phyloP scores from a whole-genome alignment of 1,140 invertebrate species.

The Globodera ellingtonae region DNA sequence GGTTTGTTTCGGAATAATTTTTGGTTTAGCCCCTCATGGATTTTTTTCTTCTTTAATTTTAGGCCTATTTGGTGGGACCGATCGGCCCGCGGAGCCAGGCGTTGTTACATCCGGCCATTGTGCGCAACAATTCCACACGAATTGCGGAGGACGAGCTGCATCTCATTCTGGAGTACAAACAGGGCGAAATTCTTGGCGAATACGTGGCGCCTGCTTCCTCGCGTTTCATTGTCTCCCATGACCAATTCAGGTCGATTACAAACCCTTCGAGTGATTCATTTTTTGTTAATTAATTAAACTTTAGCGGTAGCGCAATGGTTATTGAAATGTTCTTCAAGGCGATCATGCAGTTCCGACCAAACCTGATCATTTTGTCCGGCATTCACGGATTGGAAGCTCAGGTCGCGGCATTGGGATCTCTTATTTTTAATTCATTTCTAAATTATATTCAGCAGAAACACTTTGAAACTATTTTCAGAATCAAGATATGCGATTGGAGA shows the following conservation, averaged over 20 bases:
- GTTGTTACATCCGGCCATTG: constrained; percentile 65
- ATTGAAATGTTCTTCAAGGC: constrained; percentile 68
- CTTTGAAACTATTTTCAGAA: constrained; percentile 35
- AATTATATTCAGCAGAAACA: background rate
- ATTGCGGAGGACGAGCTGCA: constrained; percentile 68
- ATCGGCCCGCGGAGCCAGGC: constrained; percentile 67
- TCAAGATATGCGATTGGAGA: constrained; percentile 63
- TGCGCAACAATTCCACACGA: constrained; percentile 62
- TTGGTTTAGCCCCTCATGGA: background rate
- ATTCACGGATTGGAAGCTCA: constrained; percentile 68
- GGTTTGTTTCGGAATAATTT: constrained; percentile 48
- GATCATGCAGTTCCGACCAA: constrained; percentile 63
- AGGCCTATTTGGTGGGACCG: constrained; percentile 68
- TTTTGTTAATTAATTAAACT: constrained; percentile 28
- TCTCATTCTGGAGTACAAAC: constrained; percentile 67
- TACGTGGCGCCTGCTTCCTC: constrained; percentile 66
- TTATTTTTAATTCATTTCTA: constrained; percentile 4
- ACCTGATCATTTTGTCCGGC: constrained; percentile 67
- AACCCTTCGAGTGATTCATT: constrained; percentile 1
- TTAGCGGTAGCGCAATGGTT: constrained; percentile 60
- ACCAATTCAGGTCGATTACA: constrained; percentile 64
- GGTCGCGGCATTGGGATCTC: background rate
- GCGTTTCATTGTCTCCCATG: constrained; percentile 68
- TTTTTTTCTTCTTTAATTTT: constrained; percentile 23
- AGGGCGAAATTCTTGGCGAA: constrained; percentile 66